These are phyloP conservation scores for Rhinogobio ventralis DNA, from an alignment of 2,797 vertebrate species.

Conservation along the genomic window DNA sequence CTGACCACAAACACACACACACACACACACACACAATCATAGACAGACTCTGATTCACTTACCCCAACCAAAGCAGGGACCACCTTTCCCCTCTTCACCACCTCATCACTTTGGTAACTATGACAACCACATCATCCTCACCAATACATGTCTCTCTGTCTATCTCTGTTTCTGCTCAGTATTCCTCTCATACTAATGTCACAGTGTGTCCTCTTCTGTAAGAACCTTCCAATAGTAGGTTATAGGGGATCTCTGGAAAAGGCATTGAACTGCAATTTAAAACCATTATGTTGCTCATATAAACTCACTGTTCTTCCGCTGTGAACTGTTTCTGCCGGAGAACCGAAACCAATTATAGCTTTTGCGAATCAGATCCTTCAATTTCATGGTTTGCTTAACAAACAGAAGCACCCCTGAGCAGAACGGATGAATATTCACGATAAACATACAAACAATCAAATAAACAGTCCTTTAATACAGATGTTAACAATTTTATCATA, in stretches of 20 bases:
- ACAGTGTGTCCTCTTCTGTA: slow-evolving; percentile 24
- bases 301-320: not conserved
- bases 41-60: slow-evolving; percentile 18
- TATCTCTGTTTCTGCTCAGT: slow-evolving; percentile 13
- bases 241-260: slow-evolving; percentile 14
- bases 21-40: not conserved
- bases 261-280: slow-evolving; percentile 29
- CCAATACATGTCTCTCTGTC: not conserved
- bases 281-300: not conserved
- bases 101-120: slow-evolving; percentile 40
- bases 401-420: slow-evolving; percentile 12
- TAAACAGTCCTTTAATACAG: slow-evolving; percentile 4
- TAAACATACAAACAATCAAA: not conserved
- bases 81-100: slow-evolving; percentile 24
- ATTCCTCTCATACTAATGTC: slow-evolving; percentile 24
- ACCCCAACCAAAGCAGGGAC: not conserved
- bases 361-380: slow-evolving; percentile 25
- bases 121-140: slow-evolving; percentile 30
- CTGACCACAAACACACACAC: not conserved
- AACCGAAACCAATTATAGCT: slow-evolving; percentile 4
- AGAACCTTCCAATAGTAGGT: slow-evolving; percentile 7
- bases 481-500: not conserved
- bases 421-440: slow-evolving; percentile 12
- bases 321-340: not conserved
- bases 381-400: slow-evolving; percentile 31